Evolutionary conservation across 2,888 invertebrate species (phyloP), one percentile per base, ranked within the genome.

Genomic region (Apodemia duryi): DNA sequence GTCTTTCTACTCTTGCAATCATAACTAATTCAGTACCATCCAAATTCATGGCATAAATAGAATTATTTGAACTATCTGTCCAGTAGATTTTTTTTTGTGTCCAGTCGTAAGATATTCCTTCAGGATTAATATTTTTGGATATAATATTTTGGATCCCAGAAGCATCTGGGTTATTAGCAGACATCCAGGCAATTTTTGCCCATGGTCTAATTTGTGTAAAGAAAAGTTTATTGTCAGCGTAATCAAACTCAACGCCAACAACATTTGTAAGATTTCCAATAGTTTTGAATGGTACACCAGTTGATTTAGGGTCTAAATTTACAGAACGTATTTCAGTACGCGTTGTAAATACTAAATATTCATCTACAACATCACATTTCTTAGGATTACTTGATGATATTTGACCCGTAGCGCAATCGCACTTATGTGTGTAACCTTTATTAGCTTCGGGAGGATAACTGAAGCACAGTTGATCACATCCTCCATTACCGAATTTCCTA

Each of bases 101-200:
- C 99, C 99, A 99, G 80, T 99, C 99, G 80, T 98, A 98, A 0
- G 98, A 97, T 69, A 98, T 96, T 5, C 98, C 98, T 83, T 98
- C 98, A 0, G 98, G 98, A 84, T 97, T 98, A 65, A 98, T 97
- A 32, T 96, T 96, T 78, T 95, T 95, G 73, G 86, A 95, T 46
- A 97, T 93, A 1, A 97, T 94, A 65, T 94, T 95, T 61, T 94
- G 94, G 6, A 95, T 94, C 63, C 93, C 93, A 5, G 89, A 82
- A 2, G 88, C 83, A 1, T 94, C 93, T 0, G 97, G 97, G 70
- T 93, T 94, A 64, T 94, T 94, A 0, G 96, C 94, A 1, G 95
- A 93, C 82, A 97, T 94, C 93, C 95, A 96, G 0, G 95, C 97
- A 68, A 98, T 97, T 77, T 95, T 95, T 0, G 98, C 96, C 95